Evolutionary conservation across 2,888 invertebrate species (phyloP), one percentile per base, ranked within the genome.

Genomic region (Agrochola lychnidis): DNA sequence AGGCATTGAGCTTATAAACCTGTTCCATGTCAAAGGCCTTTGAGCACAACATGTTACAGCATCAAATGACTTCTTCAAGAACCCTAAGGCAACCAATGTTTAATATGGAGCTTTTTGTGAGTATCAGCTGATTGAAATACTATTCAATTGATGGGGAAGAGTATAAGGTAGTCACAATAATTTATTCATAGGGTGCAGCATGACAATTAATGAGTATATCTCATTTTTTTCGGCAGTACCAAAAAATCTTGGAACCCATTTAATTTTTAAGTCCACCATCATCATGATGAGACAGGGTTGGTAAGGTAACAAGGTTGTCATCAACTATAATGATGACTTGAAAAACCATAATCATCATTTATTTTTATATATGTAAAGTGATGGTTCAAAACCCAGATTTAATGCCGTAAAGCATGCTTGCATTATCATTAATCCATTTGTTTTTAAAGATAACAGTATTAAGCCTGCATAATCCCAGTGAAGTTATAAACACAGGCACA

Each of bases 11-110:
- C 62, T 78, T 81, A n/a, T 30, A 73, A 82, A 81, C 81, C 81
- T 73, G 83, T 82, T 78, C 45, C 59, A 68, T 70, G 66, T 78
- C 83, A 78, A 70, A 82, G 82, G 77, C 72, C 77, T 82, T 62
- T 80, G 62, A 69, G 61, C 48, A 71, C 71, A 82, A 82, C 82
- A 77, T 64, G 72, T 77, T 81, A 81, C 63, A 59, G 78, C 67
- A 72, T 77, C 63, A 71, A 82, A 68, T 69, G 63, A 59, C 71
- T 77, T 63, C 53, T 48, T 14, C 40, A 59, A 64, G 69, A 61
- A 57, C 76, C 82, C 70, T 70, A 16, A 48, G 62, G 70, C 76
- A 36, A 25, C n/a, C 51, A 57, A 7, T 1, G 42, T 70, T 51
- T 36, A 40, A 42, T n/a, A 3, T 48, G 25, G 36, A 56, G 25